These are phyloP conservation scores for Heliothis subflexa DNA, from an alignment of 1,140 invertebrate species.

Conservation along the genomic window DNA sequence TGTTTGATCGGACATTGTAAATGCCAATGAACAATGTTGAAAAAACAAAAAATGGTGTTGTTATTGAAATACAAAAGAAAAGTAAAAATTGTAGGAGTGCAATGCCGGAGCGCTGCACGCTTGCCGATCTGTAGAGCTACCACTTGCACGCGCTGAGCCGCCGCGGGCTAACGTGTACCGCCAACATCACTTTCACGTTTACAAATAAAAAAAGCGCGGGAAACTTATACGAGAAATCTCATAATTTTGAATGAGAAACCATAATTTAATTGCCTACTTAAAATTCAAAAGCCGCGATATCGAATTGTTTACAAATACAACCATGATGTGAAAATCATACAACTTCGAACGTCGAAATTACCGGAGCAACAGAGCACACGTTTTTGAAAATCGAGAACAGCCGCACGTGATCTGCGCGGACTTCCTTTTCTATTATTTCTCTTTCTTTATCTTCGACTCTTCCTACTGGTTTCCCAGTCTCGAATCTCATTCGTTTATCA, in stretches of 20 bases:
- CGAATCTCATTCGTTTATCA: constrained; percentile 40
- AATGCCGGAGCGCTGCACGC: constrained; percentile 21
- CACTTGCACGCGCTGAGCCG: constrained; percentile 68
- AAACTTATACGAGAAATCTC: constrained; percentile 63
- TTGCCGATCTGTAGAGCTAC: constrained; percentile 22
- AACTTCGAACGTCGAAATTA: constrained; percentile 43
- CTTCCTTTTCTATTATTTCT: constrained; percentile 57
- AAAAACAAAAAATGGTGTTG: constrained; percentile 41
- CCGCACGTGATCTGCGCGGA: constrained; percentile 52
- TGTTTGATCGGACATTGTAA: constrained; percentile 38
- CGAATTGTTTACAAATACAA: constrained; percentile 72
- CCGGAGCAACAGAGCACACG: background rate
- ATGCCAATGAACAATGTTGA: constrained; percentile 36
- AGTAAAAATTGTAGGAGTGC: constrained; percentile 50
- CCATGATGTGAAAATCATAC: constrained; percentile 70
- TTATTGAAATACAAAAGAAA: constrained; percentile 49
- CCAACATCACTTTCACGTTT: constrained; percentile 74
- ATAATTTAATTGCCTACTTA: constrained; percentile 59
- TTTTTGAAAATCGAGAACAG: constrained; percentile 53
- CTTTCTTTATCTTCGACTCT: constrained; percentile 62
- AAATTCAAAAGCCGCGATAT: constrained; percentile 53
- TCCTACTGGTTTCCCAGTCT: constrained; percentile 53
- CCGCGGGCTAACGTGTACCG: constrained; percentile 72
- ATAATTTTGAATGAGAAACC: constrained; percentile 69
- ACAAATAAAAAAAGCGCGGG: constrained; percentile 73